Base-by-base conservation (phyloP, 1,140 invertebrate genomes). In the Colletes latitarsis region DNA sequence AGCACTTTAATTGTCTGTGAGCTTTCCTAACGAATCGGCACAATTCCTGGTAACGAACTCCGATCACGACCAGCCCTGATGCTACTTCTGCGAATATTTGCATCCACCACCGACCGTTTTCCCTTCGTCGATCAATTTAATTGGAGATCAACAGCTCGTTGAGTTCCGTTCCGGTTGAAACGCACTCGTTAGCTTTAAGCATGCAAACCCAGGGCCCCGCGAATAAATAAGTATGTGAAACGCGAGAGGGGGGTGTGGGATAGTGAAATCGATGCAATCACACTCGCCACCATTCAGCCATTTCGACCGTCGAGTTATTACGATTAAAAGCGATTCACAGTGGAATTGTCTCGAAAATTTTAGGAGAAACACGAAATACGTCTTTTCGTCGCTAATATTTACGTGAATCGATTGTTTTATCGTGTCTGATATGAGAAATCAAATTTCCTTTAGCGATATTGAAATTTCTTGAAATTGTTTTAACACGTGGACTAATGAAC, bases 21-120 rank as follows among this genome's bases (percentile, higher is more conserved):
- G 68, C 53, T 49, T 73, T 79, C 41, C 49, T 64, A 73, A 64
- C 69, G 57, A 73, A 79, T 69, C 69, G 46, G 58, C n/a, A 69
- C 69, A 55, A 73, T 79, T 73, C 17, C 69, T 67, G 30, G 68
- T 79, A 79, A 79, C 77, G 77, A 79, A 79, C 77, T 73, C 68
- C 21, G 39, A 60, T 10, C 68, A 46, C 39, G 6, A 19, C 15
- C 49, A 17, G 46, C 17, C 70, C 10, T 46, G 39, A 63, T 53
- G 57, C 60, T 17, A 17, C 39, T 39, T 60, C 30, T 3, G 17
- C 49, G 63, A 71, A 58, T 75, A 75, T 80, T 73, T 55, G 69
- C 68, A 64, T 73, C 49, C 39, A 17, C 10, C 49, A 5, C 19
- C 30, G 12, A 0, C 14, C 49, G n/a, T 72, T 71, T 77, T 52